Percentiles rank a stretch among this genome's conserved stretches.
phyloP scores from a whole-genome alignment of 2,113 vertebrate genomes.

The Nyctibius bracteatus region DNA sequence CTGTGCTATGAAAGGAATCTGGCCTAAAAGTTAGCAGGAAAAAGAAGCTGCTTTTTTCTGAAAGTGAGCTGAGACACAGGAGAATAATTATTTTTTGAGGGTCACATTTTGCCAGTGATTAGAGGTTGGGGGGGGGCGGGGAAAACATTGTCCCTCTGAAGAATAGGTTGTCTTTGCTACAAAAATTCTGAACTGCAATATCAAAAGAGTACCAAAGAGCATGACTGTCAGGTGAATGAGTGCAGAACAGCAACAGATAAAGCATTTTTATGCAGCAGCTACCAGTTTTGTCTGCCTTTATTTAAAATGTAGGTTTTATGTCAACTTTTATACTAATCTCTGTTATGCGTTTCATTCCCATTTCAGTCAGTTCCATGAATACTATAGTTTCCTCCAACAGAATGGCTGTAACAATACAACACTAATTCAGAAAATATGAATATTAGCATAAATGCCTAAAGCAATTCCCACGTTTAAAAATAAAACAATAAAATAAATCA shows the following conservation, averaged over 20 bases:
- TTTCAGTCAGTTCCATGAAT: conserved; percentile 1
- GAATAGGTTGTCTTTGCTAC: neutral
- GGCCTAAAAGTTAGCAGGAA: neutral
- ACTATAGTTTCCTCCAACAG: conserved; percentile 11
- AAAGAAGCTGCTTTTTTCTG: neutral
- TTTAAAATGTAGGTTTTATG: neutral
- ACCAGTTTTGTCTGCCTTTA: neutral
- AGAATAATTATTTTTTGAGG: neutral
- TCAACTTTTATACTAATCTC: neutral
- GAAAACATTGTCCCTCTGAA: neutral
- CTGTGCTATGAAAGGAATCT: neutral
- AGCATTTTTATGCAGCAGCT: neutral
- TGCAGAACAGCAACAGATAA: neutral
- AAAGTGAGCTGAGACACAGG: neutral
- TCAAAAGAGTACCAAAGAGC: neutral
- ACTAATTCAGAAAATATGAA: conserved; percentile 48
- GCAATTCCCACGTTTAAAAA: conserved; percentile 50
- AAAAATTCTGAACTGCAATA: neutral
- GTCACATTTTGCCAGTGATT: neutral
- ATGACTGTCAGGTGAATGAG: neutral
- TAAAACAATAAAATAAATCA: conserved; percentile 52
- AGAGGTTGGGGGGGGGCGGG: rapidly evolving
- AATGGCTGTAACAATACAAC: conserved; percentile 28
- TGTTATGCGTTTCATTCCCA: neutral
- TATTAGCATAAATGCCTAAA: conserved; percentile 38